Evolutionary conservation across 37 sponge, comb jelly and placozoan species (phyloP).

Genomic region (Beroe ovata): DNA sequence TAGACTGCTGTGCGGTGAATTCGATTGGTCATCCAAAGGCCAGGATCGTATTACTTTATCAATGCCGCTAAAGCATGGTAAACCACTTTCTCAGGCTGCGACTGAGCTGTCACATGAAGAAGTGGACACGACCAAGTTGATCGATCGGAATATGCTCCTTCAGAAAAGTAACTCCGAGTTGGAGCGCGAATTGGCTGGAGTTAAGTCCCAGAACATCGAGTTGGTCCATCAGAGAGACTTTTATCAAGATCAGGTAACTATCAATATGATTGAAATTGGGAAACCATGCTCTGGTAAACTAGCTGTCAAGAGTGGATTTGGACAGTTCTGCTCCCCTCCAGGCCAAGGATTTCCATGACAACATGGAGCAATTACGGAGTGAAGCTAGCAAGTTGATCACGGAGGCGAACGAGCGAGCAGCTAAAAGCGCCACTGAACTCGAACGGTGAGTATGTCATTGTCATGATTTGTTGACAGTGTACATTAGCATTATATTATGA

Average conservation of each 20-base stretch:
- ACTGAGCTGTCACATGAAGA: not conserved
- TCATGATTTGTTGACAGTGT: too few species aligned
- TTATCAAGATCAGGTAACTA: slow-evolving; percentile 43
- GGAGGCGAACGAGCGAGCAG: not conserved
- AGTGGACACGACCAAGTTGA: slow-evolving; percentile 24
- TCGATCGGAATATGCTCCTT: slow-evolving; percentile 14
- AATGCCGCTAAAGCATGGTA: too few species aligned
- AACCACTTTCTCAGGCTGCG: not conserved
- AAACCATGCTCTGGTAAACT: too few species aligned
- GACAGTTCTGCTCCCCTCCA: not conserved
- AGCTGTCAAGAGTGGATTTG: too few species aligned
- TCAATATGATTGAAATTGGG: too few species aligned
- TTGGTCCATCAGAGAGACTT: slow-evolving; percentile 48
- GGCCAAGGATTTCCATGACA: slow-evolving; percentile 23
- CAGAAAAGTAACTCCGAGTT: not conserved
- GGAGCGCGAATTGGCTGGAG: not conserved
- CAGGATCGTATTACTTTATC: too few species aligned
- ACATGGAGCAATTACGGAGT: slow-evolving; percentile 2
- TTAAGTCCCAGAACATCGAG: slow-evolving; percentile 20
- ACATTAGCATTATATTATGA: too few species aligned
- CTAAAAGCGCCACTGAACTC: slow-evolving; percentile 1
- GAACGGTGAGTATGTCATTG: slow-evolving; percentile 12
- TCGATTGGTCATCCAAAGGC: too few species aligned
- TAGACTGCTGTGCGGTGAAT: too few species aligned
- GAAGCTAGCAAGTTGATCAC: slow-evolving; percentile 26